Evolutionary conservation across 2,113 vertebrate species (phyloP).

Genomic region (Apodemus speciosus): DNA sequence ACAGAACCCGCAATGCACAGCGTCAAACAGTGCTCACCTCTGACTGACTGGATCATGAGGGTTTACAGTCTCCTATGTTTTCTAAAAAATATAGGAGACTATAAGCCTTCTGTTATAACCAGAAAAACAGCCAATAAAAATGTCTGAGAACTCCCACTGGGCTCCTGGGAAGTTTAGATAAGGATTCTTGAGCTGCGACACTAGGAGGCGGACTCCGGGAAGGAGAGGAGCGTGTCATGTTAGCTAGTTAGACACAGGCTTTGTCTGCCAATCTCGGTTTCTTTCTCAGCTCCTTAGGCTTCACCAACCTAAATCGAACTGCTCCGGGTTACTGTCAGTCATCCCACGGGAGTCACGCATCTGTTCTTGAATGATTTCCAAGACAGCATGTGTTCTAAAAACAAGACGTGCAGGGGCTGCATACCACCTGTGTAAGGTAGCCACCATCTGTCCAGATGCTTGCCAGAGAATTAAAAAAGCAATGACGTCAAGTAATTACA

Average conservation of each 20-base stretch:
- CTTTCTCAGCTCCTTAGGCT: slow-evolving; percentile 1
- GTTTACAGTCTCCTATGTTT: slow-evolving; percentile 26
- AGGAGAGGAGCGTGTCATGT: neutral
- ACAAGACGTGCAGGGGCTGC: neutral
- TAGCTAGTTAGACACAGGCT: slow-evolving; percentile 41
- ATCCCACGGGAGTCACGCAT: neutral
- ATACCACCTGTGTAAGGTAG: neutral
- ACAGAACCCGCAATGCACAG: neutral
- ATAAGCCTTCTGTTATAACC: neutral
- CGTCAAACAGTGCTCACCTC: neutral
- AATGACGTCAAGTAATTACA: neutral
- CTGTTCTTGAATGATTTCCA: slow-evolving; percentile 35
- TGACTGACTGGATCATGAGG: neutral
- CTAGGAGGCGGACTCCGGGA: slow-evolving; percentile 19
- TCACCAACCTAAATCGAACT: neutral
- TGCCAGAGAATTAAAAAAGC: slow-evolving; percentile 25
- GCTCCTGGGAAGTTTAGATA: slow-evolving; percentile 35
- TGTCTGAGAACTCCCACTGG: slow-evolving; percentile 38
- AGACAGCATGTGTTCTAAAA: slow-evolving; percentile 53
- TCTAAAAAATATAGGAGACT: neutral
- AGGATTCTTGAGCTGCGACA: slow-evolving; percentile 39
- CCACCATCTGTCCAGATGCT: slow-evolving; percentile 24
- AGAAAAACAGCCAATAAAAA: slow-evolving; percentile 52
- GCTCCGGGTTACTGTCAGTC: slow-evolving; percentile 5
- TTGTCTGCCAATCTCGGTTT: slow-evolving; percentile 39